Evolutionary conservation across 37 sponge, comb jelly and placozoan species (phyloP).

Genomic region (Spongilla lacustris): DNA sequence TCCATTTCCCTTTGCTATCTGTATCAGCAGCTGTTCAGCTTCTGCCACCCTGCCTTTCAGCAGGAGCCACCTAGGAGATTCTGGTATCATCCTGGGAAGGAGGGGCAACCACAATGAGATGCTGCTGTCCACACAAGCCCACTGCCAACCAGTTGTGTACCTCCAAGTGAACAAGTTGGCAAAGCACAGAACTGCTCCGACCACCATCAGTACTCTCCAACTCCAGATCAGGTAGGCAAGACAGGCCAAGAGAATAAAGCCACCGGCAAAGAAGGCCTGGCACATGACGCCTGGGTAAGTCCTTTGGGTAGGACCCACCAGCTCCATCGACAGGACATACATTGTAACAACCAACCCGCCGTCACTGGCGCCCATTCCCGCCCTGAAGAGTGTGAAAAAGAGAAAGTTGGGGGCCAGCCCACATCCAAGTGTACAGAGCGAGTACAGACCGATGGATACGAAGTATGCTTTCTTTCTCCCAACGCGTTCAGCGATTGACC

Average conservation of each 20-base stretch:
- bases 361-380: not conserved
- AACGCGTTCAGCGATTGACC: conserved; percentile 36
- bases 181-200: not conserved
- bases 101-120: too few species aligned
- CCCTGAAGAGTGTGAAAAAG: conserved; percentile 33
- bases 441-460: not conserved
- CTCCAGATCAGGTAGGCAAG: conserved; percentile 54
- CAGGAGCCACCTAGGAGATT: conserved; percentile 81
- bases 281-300: conserved; percentile 12
- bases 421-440: conserved; percentile 9
- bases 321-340: conserved; percentile 45
- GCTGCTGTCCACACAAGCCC: not conserved
- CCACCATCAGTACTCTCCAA: conserved; percentile 37
- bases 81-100: conserved; percentile 52
- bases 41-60: conserved; percentile 39
- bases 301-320: conserved; percentile 29
- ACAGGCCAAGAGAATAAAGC: conserved; percentile 2
- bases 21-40: conserved; percentile 43
- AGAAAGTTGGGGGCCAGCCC: conserved; percentile 7
- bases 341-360: conserved; percentile 29
- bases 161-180: conserved; percentile 10
- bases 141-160: conserved; percentile 2
- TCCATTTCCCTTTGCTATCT: conserved; percentile 60
- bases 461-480: conserved; percentile 51
- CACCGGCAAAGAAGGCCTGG: conserved; percentile 17